phyloP scores from a whole-genome alignment of 2,888 invertebrate genomes.

The Ophraella communa region DNA sequence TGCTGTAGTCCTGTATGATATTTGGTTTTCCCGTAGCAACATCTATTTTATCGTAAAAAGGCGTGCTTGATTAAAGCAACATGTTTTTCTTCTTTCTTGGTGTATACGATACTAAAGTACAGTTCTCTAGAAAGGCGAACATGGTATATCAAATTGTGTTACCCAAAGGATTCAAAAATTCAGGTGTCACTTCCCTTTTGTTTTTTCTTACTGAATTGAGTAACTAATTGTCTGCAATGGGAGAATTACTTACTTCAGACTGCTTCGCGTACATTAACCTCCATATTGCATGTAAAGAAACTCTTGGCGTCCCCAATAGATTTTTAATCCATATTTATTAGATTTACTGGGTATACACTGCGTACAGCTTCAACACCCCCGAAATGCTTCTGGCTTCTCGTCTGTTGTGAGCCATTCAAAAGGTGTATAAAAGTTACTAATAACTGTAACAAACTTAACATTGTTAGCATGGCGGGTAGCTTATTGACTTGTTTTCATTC shows the following conservation, averaged over 20 bases:
- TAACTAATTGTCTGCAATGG: not conserved
- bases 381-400: slow-evolving; percentile 12
- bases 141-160: not conserved
- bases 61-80: not conserved
- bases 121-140: not conserved
- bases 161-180: not conserved
- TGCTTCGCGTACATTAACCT: not conserved
- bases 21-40: slow-evolving; percentile 4
- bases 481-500: not conserved
- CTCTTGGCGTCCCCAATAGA: not conserved
- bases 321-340: not conserved
- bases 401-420: slow-evolving; percentile 5
- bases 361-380: slow-evolving; percentile 2
- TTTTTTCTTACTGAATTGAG: not conserved
- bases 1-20: slow-evolving; percentile 5
- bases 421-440: not conserved
- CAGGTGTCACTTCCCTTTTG: too few relatives aligned
- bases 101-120: too few relatives aligned
- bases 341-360: slow-evolving; percentile 2
- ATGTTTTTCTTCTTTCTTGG: too few relatives aligned
- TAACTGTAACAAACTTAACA: slow-evolving; percentile 10
- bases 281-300: slow-evolving; percentile 8
- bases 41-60: not conserved
- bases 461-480: slow-evolving; percentile 8
- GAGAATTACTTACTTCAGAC: slow-evolving; percentile 6